Evolutionary conservation across 2,113 vertebrate species (phyloP), one percentile per base, ranked within the genome.

Genomic region (Calyptommatus sinebrachiatus): DNA sequence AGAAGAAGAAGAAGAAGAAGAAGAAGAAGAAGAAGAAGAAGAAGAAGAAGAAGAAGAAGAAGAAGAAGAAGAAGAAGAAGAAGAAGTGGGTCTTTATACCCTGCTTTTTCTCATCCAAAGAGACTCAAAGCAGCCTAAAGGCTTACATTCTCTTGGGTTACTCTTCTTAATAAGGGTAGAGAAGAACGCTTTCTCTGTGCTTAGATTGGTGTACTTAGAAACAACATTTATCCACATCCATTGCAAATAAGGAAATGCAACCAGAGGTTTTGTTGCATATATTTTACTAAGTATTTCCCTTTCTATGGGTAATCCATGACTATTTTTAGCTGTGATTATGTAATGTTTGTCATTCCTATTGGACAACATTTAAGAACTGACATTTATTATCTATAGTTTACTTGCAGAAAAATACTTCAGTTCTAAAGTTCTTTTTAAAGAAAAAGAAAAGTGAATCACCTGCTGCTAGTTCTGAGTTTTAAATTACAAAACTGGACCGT

Each of bases 271-370:
- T n/a, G 41, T 89, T 90, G 77, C 61, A 81, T 78, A 83, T 90
- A 80, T 84, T 84, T 88, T 87, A 89, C 63, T 83, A 76, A 57
- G 46, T 24, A 78, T 29, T 86, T 81, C 76, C 87, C 28, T 7
- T 76, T 81, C 77, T 74, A 87, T 62, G 73, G 80, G 45, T 86
- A 86, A 90, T 86, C 84, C 84, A 88, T 62, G 45, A 4, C 41
- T 81, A 5, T 57, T 78, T 69, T 76, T 77, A 76, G 81, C 48
- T 73, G 81, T 82, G 71, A 80, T 83, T 69, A 0, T 60, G 83
- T 60, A 45, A 46, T 79, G 73, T 76, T 65, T 76, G 41, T 7
- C 66, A 1, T 67, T 57, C 31, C 50, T 35, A 12, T 18, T 0
- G 73, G 29, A 18, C 24, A 71, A 73, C 50, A n/a, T 65, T 71